These are phyloP conservation scores for Melanaphis sacchari DNA, from an alignment of 1,140 invertebrate genomes.

Conservation along the genomic window DNA sequence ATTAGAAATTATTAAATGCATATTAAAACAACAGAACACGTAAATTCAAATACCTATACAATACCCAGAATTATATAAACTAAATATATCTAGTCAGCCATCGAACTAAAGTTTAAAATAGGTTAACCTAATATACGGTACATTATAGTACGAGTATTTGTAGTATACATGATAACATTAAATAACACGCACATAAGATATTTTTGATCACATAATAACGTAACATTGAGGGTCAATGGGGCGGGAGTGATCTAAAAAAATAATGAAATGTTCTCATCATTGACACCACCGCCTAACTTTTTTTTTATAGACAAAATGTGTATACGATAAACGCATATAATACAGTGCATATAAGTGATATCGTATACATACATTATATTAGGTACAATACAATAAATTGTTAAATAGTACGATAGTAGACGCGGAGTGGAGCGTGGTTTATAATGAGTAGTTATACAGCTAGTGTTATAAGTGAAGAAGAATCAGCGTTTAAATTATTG, in stretches of 20 bases:
- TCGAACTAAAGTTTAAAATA: neutral
- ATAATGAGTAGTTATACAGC: neutral
- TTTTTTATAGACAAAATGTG: neutral
- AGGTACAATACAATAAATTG: neutral
- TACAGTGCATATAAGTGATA: neutral
- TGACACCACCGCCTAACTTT: too few species aligned
- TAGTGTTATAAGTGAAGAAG: neutral
- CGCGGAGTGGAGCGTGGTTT: neutral
- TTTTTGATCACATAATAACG: neutral
- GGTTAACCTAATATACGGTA: neutral
- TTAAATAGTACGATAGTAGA: neutral
- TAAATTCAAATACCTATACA: neutral
- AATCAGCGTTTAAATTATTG: neutral
- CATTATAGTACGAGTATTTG: neutral
- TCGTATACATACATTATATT: neutral
- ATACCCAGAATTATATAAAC: neutral
- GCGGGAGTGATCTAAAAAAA: neutral
- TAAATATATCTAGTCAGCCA: neutral
- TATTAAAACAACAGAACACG: neutral
- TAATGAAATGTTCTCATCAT: neutral
- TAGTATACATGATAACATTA: neutral
- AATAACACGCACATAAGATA: neutral
- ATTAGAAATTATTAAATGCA: neutral
- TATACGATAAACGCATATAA: neutral
- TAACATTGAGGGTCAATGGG: neutral